A percentile compares a stretch with the other conserved stretches of the same genome.
These are phyloP conservation scores for Eilema caniola DNA, from an alignment of 2,888 invertebrate species.

Conservation along the genomic window DNA sequence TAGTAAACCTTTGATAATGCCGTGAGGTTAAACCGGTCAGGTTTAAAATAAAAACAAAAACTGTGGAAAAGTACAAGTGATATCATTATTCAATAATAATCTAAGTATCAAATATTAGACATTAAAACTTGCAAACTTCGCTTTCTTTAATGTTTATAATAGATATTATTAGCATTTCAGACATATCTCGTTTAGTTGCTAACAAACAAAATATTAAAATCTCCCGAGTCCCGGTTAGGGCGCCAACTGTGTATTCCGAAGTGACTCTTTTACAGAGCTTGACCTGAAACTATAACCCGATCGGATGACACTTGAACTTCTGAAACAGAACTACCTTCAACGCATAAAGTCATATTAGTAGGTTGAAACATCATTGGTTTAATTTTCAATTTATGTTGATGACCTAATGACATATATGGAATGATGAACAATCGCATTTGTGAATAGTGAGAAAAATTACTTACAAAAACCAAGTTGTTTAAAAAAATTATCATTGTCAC, in stretches of 20 bases:
- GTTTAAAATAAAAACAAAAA: too few relatives aligned
- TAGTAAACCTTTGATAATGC: too few relatives aligned
- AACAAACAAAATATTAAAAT: constrained; percentile 19
- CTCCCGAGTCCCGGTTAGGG: constrained; percentile 33
- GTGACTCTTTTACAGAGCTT: constrained; percentile 39
- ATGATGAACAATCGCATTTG: neutral
- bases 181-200: constrained; percentile 8
- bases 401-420: neutral
- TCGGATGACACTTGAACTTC: constrained; percentile 33
- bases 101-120: too few relatives aligned
- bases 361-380: neutral
- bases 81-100: too few relatives aligned
- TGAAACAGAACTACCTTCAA: constrained; percentile 37
- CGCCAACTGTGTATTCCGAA: constrained; percentile 38
- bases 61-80: too few relatives aligned
- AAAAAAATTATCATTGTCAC: too few relatives aligned
- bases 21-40: too few relatives aligned
- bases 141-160: too few relatives aligned
- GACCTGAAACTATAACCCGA: constrained; percentile 47
- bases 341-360: constrained; percentile 8
- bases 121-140: too few relatives aligned
- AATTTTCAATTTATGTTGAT: neutral
- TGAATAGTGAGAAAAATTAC: neutral
- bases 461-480: too few relatives aligned
- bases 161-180: too few relatives aligned